phyloP scores from a whole-genome alignment of 1,140 invertebrate species.

The Phymastichus coffea region DNA sequence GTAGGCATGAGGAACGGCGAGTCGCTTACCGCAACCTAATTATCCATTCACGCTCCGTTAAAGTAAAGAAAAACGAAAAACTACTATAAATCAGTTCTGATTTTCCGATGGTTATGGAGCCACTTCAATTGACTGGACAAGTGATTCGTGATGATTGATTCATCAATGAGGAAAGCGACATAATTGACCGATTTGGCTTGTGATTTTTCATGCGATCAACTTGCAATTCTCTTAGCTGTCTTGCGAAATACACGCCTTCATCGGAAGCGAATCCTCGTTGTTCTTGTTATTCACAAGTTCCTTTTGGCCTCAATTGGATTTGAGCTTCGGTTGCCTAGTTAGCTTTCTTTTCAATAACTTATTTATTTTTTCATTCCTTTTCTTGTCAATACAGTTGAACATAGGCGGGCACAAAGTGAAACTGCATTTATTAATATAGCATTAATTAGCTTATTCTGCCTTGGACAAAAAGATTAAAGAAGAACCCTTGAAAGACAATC shows the following conservation, averaged over 20 bases:
- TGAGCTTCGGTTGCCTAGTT: too few relatives aligned
- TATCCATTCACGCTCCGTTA: too few relatives aligned
- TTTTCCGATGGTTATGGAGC: too few relatives aligned
- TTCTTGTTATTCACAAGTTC: neutral
- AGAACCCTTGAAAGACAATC: too few relatives aligned
- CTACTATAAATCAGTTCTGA: too few relatives aligned
- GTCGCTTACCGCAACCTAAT: too few relatives aligned
- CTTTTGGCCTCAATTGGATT: neutral
- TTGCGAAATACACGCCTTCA: neutral
- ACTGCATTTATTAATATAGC: conserved; percentile 19
- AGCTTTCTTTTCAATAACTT: too few relatives aligned
- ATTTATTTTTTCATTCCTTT: too few relatives aligned
- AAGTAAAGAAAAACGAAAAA: too few relatives aligned
- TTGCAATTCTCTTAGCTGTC: neutral
- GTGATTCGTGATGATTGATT: conserved; percentile 34
- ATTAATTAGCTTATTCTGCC: conserved; percentile 24
- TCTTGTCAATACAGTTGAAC: too few relatives aligned
- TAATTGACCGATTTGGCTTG: conserved; percentile 28
- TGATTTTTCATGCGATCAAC: neutral
- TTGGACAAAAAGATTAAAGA: conserved; percentile 2
- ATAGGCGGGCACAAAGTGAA: conserved; percentile 21
- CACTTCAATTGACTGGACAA: conserved; percentile 29
- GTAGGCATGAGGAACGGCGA: too few relatives aligned
- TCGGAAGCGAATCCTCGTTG: neutral
- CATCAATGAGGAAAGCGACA: neutral